Percentiles rank a stretch among this genome's conserved stretches.
phyloP scores from a whole-genome alignment of 2,888 invertebrate species.

The Drosophila borealis region DNA sequence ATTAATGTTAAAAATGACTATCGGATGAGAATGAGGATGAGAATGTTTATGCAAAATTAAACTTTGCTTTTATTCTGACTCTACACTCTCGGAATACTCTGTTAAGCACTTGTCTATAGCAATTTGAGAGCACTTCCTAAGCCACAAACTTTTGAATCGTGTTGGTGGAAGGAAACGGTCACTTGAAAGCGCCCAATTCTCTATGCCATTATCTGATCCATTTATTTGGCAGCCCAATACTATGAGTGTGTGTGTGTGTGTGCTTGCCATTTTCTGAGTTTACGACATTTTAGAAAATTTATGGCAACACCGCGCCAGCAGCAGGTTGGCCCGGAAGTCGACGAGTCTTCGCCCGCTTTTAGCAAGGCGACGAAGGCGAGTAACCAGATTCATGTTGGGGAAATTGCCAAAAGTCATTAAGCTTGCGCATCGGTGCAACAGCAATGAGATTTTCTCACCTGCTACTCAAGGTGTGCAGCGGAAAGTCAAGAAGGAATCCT shows the following conservation, averaged over 20 bases:
- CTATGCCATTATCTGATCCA: too few relatives aligned
- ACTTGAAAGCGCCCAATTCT: background rate
- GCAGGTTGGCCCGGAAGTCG: conserved; percentile 29
- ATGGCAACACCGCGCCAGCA: conserved; percentile 45
- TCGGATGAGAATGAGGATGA: background rate
- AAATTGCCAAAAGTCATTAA: conserved; percentile 79
- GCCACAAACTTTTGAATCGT: background rate
- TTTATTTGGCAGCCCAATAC: background rate
- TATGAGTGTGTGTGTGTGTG: conserved; percentile 8
- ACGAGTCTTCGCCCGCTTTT: conserved; percentile 17
- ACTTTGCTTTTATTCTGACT: too few relatives aligned
- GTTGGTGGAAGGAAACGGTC: background rate
- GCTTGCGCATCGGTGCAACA: conserved; percentile 59
- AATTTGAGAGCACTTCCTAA: background rate
- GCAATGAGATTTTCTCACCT: conserved; percentile 53
- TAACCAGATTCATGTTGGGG: conserved; percentile 55
- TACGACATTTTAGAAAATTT: conserved; percentile 63
- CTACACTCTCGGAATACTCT: too few relatives aligned
- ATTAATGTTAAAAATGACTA: background rate
- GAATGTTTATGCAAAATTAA: background rate
- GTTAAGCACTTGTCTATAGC: too few relatives aligned
- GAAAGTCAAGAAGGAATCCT: conserved; percentile 22
- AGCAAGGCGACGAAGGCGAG: conserved; percentile 6
- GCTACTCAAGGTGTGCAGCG: conserved; percentile 3
- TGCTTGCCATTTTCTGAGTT: conserved; percentile 36